These are phyloP conservation scores for Pocillopora meandrina DNA, from an alignment of 92 coral and sea anemone genomes.

Conservation along the genomic window DNA sequence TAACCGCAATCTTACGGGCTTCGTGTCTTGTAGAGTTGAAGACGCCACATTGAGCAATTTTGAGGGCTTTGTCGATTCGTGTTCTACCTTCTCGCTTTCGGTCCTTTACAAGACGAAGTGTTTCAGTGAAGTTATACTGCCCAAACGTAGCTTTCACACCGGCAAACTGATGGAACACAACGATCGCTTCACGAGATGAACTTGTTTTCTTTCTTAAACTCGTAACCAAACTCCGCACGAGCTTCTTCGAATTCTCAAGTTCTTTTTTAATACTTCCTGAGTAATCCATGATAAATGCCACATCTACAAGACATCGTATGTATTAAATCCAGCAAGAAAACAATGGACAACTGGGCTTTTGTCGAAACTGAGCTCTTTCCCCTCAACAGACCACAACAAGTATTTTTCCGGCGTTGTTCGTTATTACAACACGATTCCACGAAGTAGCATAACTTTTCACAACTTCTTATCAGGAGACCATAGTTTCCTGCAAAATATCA, in stretches of 20 bases:
- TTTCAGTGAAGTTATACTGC: not conserved
- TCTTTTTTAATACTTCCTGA: not conserved
- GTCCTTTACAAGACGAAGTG: not conserved
- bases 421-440: too few relatives aligned
- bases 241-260: not conserved
- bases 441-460: too few relatives aligned
- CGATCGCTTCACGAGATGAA: not conserved
- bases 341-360: too few relatives aligned
- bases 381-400: too few relatives aligned
- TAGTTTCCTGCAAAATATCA: too few relatives aligned
- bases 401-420: too few relatives aligned
- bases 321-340: too few relatives aligned
- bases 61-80: not conserved
- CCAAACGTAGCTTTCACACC: not conserved
- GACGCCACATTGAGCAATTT: not conserved
- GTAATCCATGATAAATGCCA: conserved; percentile 11
- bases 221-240: not conserved
- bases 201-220: not conserved
- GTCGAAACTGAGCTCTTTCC: too few relatives aligned
- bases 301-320: conserved; percentile 1
- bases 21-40: not conserved
- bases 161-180: not conserved
- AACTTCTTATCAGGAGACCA: too few relatives aligned
- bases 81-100: not conserved
- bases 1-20: not conserved